A percentile compares a stretch with the other conserved stretches of the same genome.
Evolutionary conservation across 2,113 vertebrate genomes (phyloP).

Genomic region (Chaenogobius annularis): DNA sequence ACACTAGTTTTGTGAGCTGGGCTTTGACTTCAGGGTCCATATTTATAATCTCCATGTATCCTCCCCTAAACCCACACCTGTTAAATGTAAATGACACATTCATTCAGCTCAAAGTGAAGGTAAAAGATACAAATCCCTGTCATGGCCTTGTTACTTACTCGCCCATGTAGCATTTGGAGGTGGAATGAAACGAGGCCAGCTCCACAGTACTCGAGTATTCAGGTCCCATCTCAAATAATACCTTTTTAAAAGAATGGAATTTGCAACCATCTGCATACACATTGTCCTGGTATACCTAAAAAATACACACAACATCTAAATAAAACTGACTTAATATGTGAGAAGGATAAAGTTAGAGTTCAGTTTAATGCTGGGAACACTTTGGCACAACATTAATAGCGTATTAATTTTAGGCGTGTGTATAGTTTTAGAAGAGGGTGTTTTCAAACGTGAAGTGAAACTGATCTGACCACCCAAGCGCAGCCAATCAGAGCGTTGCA

Average conservation of each 20-base stretch:
- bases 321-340: not conserved
- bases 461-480: no score
- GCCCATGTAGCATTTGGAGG: constrained; percentile 94
- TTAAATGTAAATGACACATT: not conserved
- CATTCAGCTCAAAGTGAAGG: not conserved
- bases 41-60: constrained; percentile 91
- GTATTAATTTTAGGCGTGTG: no score
- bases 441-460: no score
- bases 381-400: no score
- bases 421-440: no score
- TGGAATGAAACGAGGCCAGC: constrained; percentile 90
- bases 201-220: constrained; percentile 81
- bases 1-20: constrained; percentile 86
- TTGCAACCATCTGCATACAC: constrained; percentile 84
- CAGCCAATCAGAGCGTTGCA: no score
- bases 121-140: not conserved
- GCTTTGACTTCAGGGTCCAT: constrained; percentile 83
- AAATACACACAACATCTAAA: not conserved
- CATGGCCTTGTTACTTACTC: constrained; percentile 79
- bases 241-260: constrained; percentile 95
- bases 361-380: no score
- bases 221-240: constrained; percentile 88
- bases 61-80: constrained; percentile 90
- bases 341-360: not conserved
- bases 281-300: constrained; percentile 88